phyloP scores from a whole-genome alignment of 2,888 invertebrate species.

The Drosophila suboccidentalis region DNA sequence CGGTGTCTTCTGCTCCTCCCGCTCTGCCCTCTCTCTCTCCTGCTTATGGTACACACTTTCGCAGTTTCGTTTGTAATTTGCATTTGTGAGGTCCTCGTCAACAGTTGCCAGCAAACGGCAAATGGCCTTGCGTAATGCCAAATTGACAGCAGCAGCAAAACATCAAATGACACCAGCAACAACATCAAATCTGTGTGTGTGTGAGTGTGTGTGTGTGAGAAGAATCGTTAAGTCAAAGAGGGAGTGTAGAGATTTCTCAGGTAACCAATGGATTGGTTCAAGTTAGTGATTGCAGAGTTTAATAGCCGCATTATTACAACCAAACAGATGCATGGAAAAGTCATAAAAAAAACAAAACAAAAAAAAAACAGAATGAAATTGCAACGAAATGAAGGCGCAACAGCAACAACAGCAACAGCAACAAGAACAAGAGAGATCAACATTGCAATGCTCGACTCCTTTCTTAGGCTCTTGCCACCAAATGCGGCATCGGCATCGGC shows the following conservation, averaged over 20 bases:
- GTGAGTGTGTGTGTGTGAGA: not conserved
- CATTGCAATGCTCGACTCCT: slow-evolving; percentile 6
- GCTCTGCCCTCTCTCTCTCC: not conserved
- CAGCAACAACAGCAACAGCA: not conserved
- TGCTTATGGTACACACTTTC: not conserved
- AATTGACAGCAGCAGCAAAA: slow-evolving; percentile 43
- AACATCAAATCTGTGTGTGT: not conserved
- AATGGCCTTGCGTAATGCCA: slow-evolving; percentile 67
- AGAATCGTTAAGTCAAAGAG: slow-evolving; percentile 13
- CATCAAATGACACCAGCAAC: slow-evolving; percentile 18
- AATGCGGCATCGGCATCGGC: slow-evolving; percentile 13
- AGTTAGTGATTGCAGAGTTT: slow-evolving; percentile 76
- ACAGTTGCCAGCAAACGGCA: slow-evolving; percentile 38
- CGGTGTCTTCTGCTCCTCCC: not conserved
- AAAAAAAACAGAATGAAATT: slow-evolving; percentile 6
- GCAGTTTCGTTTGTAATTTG: not conserved
- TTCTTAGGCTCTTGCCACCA: slow-evolving; percentile 6
- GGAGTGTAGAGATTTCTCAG: slow-evolving; percentile 46
- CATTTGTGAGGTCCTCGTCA: slow-evolving; percentile 29
- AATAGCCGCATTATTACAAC: slow-evolving; percentile 81
- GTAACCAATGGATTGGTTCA: slow-evolving; percentile 80
- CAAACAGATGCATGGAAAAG: slow-evolving; percentile 71
- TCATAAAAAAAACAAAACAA: slow-evolving; percentile 44
- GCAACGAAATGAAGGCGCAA: slow-evolving; percentile 17
- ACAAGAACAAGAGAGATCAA: not conserved